A percentile compares a stretch with the other conserved stretches of the same genome.
Evolutionary conservation across 2,888 invertebrate species (phyloP).

Genomic region (Rhorus exstirpatorius): DNA sequence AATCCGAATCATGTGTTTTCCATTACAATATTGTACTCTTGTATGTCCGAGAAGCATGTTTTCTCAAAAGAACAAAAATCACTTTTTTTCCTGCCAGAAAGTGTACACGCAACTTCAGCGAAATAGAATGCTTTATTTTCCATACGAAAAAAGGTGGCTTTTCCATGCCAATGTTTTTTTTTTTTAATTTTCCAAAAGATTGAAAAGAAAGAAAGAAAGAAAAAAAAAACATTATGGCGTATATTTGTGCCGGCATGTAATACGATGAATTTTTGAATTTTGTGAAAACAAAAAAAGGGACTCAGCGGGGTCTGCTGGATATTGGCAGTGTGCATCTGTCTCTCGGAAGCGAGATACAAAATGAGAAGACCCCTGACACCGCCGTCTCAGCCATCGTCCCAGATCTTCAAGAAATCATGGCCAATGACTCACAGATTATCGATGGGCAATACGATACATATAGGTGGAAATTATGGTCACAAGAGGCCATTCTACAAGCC

Average conservation of each 20-base stretch:
- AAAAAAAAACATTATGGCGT: neutral
- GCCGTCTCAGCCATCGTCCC: conserved; percentile 80
- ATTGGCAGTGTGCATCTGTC: conserved; percentile 75
- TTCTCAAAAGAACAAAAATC: no score
- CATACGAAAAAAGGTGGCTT: no score
- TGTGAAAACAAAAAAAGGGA: conserved; percentile 76
- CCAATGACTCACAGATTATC: conserved; percentile 80
- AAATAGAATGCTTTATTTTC: no score
- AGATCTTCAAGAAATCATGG: conserved; percentile 81
- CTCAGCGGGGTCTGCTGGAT: conserved; percentile 78
- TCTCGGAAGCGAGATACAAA: conserved; percentile 82
- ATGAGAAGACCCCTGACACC: conserved; percentile 82
- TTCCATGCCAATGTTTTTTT: no score
- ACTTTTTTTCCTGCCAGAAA: no score
- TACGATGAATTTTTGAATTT: conserved; percentile 15
- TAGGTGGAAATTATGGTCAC: conserved; percentile 76
- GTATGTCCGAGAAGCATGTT: no score
- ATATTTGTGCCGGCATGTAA: neutral
- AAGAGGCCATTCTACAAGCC: conserved; percentile 79
- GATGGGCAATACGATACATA: conserved; percentile 80
- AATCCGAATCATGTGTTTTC: no score
- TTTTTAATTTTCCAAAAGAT: no score
- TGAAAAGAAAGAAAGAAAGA: no score
- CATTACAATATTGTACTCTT: no score
- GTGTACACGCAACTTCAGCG: no score